Conservation (phyloP, 2,797 vertebrate genomes). For the Anguilla obscura region DNA sequence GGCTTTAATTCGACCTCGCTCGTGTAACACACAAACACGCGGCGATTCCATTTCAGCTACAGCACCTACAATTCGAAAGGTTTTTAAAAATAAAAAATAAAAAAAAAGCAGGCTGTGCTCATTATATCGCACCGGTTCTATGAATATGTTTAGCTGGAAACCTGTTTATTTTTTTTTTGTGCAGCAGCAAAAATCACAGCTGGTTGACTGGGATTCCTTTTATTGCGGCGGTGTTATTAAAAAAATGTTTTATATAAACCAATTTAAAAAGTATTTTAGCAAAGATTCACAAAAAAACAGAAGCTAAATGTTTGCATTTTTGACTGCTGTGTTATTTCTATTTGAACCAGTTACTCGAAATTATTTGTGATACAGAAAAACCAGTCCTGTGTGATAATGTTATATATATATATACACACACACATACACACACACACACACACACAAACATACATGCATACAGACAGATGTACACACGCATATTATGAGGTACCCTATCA, state of each 20-base stretch:
- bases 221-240: conserved; percentile 38
- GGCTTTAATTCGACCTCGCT: conserved; percentile 73
- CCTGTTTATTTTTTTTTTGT: conserved; percentile 50
- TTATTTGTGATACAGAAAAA: conserved; percentile 41
- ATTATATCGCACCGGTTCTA: conserved; percentile 53
- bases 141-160: conserved; percentile 55
- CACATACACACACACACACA: not conserved
- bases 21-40: conserved; percentile 66
- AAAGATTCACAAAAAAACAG: conserved; percentile 43
- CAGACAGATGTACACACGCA: not conserved
- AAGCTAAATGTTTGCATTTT: conserved; percentile 38
- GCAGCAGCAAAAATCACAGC: conserved; percentile 43
- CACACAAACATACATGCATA: not conserved
- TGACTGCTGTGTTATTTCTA: conserved; percentile 28
- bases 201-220: conserved; percentile 42
- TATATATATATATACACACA: conserved; percentile 44
- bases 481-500: not conserved
- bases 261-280: conserved; percentile 32
- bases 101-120: conserved; percentile 53
- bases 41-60: conserved; percentile 65
- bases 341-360: conserved; percentile 38
- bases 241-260: conserved; percentile 30
- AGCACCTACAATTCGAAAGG: conserved; percentile 62
- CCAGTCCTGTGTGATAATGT: not conserved
- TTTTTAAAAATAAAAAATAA: conserved; percentile 32